Evolutionary conservation across 2,888 invertebrate species (phyloP), one percentile per base, ranked within the genome.

Genomic region (Penaeus monodon): DNA sequence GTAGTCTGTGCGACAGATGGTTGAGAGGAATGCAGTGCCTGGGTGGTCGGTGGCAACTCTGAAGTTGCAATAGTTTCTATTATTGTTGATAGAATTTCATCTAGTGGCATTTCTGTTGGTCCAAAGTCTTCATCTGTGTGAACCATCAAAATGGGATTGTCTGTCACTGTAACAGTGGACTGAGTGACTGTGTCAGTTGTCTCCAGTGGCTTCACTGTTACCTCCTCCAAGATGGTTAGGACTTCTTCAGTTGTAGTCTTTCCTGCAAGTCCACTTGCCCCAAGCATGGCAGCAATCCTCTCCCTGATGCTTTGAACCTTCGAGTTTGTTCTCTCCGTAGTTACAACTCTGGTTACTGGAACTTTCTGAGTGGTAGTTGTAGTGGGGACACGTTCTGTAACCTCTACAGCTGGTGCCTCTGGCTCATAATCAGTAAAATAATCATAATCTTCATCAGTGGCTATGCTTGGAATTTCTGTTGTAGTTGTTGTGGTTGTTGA

Each of bases 271-370:
- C 80, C 80, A 17, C 64, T 64, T 1, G 80, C 63, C n/a, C 63
- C 74, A 24, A 85, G 29, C 85, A 85, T 85, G 38, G 85, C 79
- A 27, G 79, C 85, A 29, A 85, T 79, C 74, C 70, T 85, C 65
- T 70, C 73, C 44, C 85, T 49, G 27, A 85, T 80, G 22, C 74
- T 70, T 17, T 64, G 38, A 49, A 73, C 68, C 65, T 27, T 70
- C 17, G 85, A 80, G 49, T 49, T 33, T 73, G 74, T 44, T 81
- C 66, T n/a, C 57, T 77, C 82, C 1, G 82, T 82, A n/a, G 73
- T n/a, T 64, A 20, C 17, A 57, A 57, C 14, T 17, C 57, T 57
- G 57, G 57, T 57, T 57, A 17, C 17, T 2, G 57, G 57, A 57
- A 57, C 57, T 17, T 17, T 57, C 17, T 57, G 14, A 57, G 82